phyloP scores from a whole-genome alignment of 2,113 vertebrate genomes.

The Cyphomyrus plagiostoma region DNA sequence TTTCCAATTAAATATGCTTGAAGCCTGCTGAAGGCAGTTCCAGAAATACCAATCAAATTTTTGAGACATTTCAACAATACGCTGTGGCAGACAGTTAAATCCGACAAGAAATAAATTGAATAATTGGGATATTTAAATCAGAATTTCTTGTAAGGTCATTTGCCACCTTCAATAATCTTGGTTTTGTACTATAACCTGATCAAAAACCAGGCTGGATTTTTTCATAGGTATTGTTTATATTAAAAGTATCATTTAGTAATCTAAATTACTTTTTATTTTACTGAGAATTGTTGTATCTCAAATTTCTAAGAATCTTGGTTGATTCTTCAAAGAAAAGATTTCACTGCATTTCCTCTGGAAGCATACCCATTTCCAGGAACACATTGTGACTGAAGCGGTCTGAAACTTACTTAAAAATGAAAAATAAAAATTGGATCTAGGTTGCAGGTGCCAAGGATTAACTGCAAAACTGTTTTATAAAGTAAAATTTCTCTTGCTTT shows the following conservation, averaged over 20 bases:
- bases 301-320: neutral
- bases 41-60: neutral
- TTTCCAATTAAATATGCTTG: neutral
- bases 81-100: neutral
- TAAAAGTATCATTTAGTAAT: neutral
- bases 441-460: neutral
- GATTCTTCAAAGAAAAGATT: neutral
- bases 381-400: neutral
- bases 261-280: neutral
- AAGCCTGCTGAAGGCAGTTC: neutral
- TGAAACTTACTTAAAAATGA: neutral
- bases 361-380: neutral
- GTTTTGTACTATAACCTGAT: neutral
- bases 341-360: neutral
- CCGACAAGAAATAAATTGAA: neutral
- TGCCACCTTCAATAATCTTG: neutral
- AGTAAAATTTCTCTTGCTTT: neutral
- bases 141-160: neutral
- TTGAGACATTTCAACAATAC: neutral
- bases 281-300: neutral
- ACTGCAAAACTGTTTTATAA: neutral
- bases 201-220: neutral
- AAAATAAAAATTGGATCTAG: neutral
- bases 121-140: neutral
- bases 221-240: neutral